Base-by-base conservation (phyloP, 2,888 invertebrate species). In the Caenorhabditis zanzibari region DNA sequence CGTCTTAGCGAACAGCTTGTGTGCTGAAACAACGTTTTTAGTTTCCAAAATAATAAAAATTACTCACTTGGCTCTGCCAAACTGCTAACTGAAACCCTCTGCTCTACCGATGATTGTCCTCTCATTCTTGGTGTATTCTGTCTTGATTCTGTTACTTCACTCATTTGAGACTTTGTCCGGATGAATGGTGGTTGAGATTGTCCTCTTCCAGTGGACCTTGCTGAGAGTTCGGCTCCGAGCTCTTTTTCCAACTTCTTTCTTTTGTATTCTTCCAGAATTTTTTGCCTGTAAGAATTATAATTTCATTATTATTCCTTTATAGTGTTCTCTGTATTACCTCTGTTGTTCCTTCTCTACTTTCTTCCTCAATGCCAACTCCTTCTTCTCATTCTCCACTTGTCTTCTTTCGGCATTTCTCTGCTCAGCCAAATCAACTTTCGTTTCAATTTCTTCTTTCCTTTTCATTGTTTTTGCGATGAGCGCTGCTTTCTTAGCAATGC, bases 1-100 rank as follows among this genome's bases (percentile, higher is more conserved):
- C 86, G 98, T 97, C 94, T 99, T 98, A 93, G 98, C 97, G 94
- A 97, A 99, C 90, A 99, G 94, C 93, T 97, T 95, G 16, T 97
- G 97, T 93, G 97, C 97, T 96, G 93, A 71, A 41, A 26, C 22
- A 26, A 5, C 64, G n/a, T 22, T 28, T 49, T 9, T 14, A 22
- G 19, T 66, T 72, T 72, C 22, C n/a, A n/a, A n/a, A n/a, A n/a
- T 5, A 35, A 58, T 28, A 24, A 9, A 10, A 47, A 59, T 41
- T 5, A 54, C 84, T 74, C 44, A 88, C 88, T 88, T 71, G 88
- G 88, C 28, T 88, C 88, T 10, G 83, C 81, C 41, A 88, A 72
- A 58, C 86, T 85, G 74, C 84, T 82, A 14, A 87, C 82, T 4
- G 83, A 79, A 1, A 79, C 81, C n/a, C 81, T 38, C 26, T 81